Base-by-base conservation (phyloP, 2,797 vertebrate species). In the Perdix hodgsoniae region DNA sequence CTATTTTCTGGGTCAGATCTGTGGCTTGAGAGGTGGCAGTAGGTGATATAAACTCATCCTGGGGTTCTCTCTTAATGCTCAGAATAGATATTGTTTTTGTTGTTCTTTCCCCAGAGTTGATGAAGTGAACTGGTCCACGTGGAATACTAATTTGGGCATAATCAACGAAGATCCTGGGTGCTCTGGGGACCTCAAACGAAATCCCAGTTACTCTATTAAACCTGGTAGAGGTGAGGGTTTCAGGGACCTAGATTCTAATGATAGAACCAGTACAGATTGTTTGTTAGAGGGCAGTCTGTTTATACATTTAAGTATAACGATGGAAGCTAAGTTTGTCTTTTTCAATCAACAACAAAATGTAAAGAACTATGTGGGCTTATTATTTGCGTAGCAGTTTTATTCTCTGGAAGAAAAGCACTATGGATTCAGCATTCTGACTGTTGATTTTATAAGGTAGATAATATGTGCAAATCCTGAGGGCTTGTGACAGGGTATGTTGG, bases 51-150 rank as follows among this genome's bases (percentile, higher is more conserved):
- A 94, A 83, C 24, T 66, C 52, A 73, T 78, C 14, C 39, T 83
- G 50, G 44, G 83, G 47, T 49, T 86, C 10, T 79, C 26, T 95
- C 64, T 29, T 84, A 67, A 79, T 70, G 10, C 44, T 88, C 61
- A 54, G 52, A 73, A 14, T 22, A 72, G 29, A 17, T 42, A 10
- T 2, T 33, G 42, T 13, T 27, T 92, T 90, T 89, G 59, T 77
- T 84, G 17, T 80, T 96, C 63, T 86, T 59, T 96, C 54, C 79
- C 13, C 83, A 99, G 99, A 97, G 98, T 99, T 87, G 99, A 99
- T 75, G 99, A 99, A 96, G 98, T 99, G 94, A 99, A 99, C 98
- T 99, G 99, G 99, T 99, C 98, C 97, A 99, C 98, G 3, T 99
- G 99, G 99, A 99, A 99, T 96, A 98, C 97, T 59, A 98, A 99